Base-by-base conservation (phyloP, 2,113 vertebrate genomes). In the Lonchura striata region DNA sequence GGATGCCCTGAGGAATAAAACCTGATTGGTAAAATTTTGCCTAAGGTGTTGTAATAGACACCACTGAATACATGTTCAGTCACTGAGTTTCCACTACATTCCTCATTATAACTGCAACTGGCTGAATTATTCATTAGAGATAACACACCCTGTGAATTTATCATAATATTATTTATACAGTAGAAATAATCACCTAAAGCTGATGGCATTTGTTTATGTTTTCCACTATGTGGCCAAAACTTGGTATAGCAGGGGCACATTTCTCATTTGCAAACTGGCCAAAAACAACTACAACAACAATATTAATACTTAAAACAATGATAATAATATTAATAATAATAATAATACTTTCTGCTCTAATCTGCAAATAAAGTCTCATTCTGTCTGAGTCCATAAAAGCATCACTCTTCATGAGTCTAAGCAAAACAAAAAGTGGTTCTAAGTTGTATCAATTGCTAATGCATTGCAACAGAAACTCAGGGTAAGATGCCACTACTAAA, bases 1-100 rank as follows among this genome's bases (percentile, higher is more conserved):
- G 39, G 63, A 95, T 90, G 14, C 54, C 76, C 47, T 63, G 44
- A 86, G 69, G 77, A 94, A 84, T 86, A 81, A 94, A 92, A 90
- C 6, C 15, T 70, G 44, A 95, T 59, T 88, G 80, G 69, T 64
- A 77, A 90, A 90, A 90, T 95, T 92, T 88, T 93, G 68, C 86
- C 69, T 69, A 82, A 25, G 37, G 46, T 74, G 59, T 44, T 90
- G 69, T 64, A 94, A 87, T 24, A 87, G 80, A 90, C 75, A 92
- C 69, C 82, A 65, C 28, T 86, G 90, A 90, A 84, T 64, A 41
- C 57, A 31, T 30, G 57, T 84, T 90, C 44, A 70, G 39, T 46
- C 66, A 49, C 57, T 76, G 82, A 72, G 27, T 61, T 88, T 95
- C 50, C 68, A 82, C 50, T 91, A 17, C 19, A 35, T 52, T 86